Evolutionary conservation across 2,888 invertebrate species (phyloP).

Genomic region (Arctia plantaginis): DNA sequence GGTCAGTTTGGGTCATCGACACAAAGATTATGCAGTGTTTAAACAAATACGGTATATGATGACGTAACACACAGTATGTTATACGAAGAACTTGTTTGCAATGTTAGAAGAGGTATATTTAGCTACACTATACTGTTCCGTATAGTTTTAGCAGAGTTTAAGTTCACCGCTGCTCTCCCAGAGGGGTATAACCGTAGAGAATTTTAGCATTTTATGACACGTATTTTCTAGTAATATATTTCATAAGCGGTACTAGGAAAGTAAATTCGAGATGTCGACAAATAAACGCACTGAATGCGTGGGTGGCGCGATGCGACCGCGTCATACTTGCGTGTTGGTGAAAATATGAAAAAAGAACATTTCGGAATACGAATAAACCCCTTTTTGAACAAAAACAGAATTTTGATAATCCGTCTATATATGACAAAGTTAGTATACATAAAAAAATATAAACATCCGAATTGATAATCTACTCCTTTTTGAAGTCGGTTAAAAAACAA

Average conservation of each 20-base stretch:
- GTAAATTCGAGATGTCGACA: not conserved
- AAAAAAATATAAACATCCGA: too few relatives aligned
- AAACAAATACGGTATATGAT: not conserved
- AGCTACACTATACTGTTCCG: not conserved
- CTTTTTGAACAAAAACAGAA: too few relatives aligned
- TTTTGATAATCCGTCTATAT: too few relatives aligned
- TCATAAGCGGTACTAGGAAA: not conserved
- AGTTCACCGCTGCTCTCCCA: not conserved
- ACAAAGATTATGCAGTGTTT: conserved; percentile 5
- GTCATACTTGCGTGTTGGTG: not conserved
- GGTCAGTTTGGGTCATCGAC: conserved; percentile 34
- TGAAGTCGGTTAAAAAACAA: too few relatives aligned
- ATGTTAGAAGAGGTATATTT: not conserved
- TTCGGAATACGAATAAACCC: too few relatives aligned
- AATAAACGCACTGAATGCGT: not conserved
- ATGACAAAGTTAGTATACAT: too few relatives aligned
- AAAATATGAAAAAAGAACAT: too few relatives aligned
- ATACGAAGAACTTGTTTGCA: not conserved
- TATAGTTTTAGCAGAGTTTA: not conserved
- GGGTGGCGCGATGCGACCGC: not conserved
- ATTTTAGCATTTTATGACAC: too few relatives aligned
- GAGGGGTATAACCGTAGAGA: not conserved
- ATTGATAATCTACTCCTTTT: too few relatives aligned
- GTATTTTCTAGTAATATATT: not conserved
- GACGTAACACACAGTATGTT: not conserved